These are phyloP conservation scores for Pecten maximus DNA, from an alignment of 2,888 invertebrate genomes.

Conservation along the genomic window DNA sequence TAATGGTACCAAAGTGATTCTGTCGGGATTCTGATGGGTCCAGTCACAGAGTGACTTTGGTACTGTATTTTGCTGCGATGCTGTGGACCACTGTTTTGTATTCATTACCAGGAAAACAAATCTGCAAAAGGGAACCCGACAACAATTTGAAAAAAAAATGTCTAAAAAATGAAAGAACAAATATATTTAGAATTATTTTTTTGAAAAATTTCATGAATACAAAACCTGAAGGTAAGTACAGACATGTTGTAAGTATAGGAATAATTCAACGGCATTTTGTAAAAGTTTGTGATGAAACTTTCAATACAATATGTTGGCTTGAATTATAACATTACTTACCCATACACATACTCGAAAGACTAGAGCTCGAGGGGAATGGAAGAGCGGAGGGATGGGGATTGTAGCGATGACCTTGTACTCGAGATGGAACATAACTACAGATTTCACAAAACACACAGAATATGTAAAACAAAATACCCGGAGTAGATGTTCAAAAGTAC, in stretches of 20 bases:
- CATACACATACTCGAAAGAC: neutral
- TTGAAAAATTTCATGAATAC: neutral
- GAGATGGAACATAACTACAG: neutral
- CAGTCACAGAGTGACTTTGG: neutral
- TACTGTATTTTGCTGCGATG: neutral
- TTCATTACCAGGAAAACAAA: neutral
- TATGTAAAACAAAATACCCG: neutral
- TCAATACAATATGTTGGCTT: neutral
- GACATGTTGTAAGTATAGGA: neutral
- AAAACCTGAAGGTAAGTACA: neutral
- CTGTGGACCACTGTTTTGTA: neutral
- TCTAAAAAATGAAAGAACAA: neutral
- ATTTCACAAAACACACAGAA: neutral
- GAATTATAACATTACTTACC: neutral
- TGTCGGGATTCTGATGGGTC: neutral
- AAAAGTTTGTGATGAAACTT: neutral
- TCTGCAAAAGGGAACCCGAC: no score
- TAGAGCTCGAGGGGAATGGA: neutral
- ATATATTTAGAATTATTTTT: neutral
- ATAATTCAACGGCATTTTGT: neutral
- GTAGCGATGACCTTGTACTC: conserved; percentile 21
- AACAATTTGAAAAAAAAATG: neutral
- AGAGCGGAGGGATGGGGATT: neutral
- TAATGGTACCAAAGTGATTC: neutral
- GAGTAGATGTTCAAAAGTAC: neutral